Evolutionary conservation across 2,113 vertebrate genomes (phyloP).

Genomic region (Sminthopsis crassicaudata): DNA sequence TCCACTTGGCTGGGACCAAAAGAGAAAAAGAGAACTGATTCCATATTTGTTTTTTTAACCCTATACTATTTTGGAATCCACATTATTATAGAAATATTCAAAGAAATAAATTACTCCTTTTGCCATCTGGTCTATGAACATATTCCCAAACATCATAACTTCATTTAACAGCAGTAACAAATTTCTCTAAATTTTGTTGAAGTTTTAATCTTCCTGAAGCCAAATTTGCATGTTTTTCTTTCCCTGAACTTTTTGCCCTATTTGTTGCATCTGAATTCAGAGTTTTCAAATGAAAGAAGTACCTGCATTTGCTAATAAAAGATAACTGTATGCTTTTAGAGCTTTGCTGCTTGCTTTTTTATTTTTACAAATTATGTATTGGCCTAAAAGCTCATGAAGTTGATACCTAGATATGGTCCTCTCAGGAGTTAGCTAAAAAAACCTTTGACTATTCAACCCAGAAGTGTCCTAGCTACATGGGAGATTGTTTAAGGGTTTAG

Average conservation of each 20-base stretch:
- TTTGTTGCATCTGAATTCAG: constrained; percentile 65
- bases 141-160: constrained; percentile 65
- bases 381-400: not conserved
- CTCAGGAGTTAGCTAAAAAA: not conserved
- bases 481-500: not conserved
- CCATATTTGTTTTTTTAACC: constrained; percentile 70
- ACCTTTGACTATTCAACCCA: not conserved
- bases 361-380: constrained; percentile 59
- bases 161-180: constrained; percentile 52
- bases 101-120: constrained; percentile 69
- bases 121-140: constrained; percentile 74
- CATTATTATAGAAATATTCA: constrained; percentile 67
- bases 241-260: constrained; percentile 69
- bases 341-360: constrained; percentile 48
- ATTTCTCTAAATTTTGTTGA: constrained; percentile 59
- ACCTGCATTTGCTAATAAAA: constrained; percentile 4
- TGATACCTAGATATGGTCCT: not conserved
- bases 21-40: not conserved
- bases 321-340: constrained; percentile 29
- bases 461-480: not conserved
- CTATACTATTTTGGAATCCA: constrained; percentile 77
- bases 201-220: constrained; percentile 62
- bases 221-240: constrained; percentile 69
- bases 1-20: constrained; percentile 17
- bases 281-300: constrained; percentile 61